Conservation (phyloP, 1,140 invertebrate species). For the Lepeophtheirus salmonis region DNA sequence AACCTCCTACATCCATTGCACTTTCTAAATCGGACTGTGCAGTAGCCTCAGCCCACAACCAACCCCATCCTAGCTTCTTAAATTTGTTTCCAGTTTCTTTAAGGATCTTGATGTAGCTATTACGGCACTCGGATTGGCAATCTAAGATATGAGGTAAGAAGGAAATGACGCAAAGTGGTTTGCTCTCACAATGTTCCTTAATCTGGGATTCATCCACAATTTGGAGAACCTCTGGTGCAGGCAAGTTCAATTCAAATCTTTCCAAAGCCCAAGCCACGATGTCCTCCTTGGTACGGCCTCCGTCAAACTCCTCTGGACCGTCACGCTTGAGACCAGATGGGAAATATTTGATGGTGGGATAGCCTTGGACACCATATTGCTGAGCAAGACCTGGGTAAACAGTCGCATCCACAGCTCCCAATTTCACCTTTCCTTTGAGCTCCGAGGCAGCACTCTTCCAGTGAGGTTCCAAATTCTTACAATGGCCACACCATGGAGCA, state of each 20-base stretch:
- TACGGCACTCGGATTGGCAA: constrained; percentile 84
- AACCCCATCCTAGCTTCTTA: constrained; percentile 92
- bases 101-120: constrained; percentile 60
- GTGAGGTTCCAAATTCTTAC: constrained; percentile 83
- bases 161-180: constrained; percentile 77
- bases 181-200: constrained; percentile 54
- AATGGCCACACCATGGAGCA: constrained; percentile 91
- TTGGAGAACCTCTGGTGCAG: constrained; percentile 62
- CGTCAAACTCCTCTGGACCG: constrained; percentile 38
- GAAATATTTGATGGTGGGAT: constrained; percentile 95
- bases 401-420: constrained; percentile 91
- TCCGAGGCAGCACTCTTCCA: constrained; percentile 83
- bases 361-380: constrained; percentile 64
- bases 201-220: constrained; percentile 38
- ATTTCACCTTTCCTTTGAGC: constrained; percentile 74
- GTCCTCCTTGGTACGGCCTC: constrained; percentile 71
- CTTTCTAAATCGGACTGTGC: constrained; percentile 64
- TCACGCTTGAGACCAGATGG: constrained; percentile 51
- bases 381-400: constrained; percentile 58
- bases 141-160: constrained; percentile 91
- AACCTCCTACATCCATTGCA: constrained; percentile 76
- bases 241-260: constrained; percentile 63
- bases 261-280: constrained; percentile 79
- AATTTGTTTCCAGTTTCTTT: constrained; percentile 66
- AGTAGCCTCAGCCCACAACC: constrained; percentile 84